Conservation (phyloP, 2,888 invertebrate species). For the Sipunculus nudus region DNA sequence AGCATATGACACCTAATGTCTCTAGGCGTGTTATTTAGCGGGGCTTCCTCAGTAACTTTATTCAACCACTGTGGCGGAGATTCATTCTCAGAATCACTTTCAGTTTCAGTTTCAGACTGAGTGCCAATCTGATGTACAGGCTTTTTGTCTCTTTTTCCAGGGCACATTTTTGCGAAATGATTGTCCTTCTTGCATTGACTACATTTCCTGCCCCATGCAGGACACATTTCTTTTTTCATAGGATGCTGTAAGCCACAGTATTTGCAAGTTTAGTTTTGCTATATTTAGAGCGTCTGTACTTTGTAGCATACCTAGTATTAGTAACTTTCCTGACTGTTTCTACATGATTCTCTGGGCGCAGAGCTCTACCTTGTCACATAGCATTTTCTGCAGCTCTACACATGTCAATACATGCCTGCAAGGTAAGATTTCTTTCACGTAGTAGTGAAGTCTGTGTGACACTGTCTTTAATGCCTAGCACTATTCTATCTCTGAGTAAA, state of each 20-base stretch:
- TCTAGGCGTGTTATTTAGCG: no score
- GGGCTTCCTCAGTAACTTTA: no score
- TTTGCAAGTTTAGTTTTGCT: slow-evolving; percentile 10
- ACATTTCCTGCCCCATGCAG: slow-evolving; percentile 8
- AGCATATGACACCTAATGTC: slow-evolving; percentile 8
- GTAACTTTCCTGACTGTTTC: no score
- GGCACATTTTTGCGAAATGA: slow-evolving; percentile 4
- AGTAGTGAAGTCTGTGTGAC: slow-evolving; percentile 12
- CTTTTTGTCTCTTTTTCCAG: background rate
- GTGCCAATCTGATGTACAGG: no score
- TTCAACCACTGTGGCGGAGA: no score
- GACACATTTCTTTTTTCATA: slow-evolving; percentile 14
- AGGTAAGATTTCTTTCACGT: slow-evolving; percentile 8
- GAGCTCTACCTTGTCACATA: background rate
- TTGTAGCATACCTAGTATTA: no score
- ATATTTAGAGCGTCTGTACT: no score
- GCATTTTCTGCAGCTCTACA: slow-evolving; percentile 19
- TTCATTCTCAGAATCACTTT: no score
- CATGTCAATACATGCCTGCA: background rate
- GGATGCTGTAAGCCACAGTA: slow-evolving; percentile 2
- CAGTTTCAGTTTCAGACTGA: no score
- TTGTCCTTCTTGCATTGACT: slow-evolving; percentile 3
- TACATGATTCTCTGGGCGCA: slow-evolving; percentile 4
- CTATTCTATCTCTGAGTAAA: no score
- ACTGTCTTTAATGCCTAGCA: slow-evolving; percentile 17